Percentiles rank a stretch among this genome's conserved stretches.
Conservation (phyloP, 1,140 invertebrate species). For the Stenopsyche tienmushanensis region DNA sequence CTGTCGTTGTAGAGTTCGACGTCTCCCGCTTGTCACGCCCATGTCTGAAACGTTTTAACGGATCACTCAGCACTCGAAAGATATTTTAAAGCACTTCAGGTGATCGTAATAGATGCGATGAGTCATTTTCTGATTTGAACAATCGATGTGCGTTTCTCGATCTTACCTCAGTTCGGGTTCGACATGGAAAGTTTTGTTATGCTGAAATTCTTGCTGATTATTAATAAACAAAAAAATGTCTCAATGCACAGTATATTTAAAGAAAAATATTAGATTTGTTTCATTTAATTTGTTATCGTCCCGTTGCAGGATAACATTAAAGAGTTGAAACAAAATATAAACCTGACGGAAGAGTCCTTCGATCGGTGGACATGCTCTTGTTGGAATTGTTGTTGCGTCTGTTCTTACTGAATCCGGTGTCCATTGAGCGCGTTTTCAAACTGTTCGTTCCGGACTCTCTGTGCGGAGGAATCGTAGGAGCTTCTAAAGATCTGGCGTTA, state of each 20-base stretch:
- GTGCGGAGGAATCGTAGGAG: conserved; percentile 73
- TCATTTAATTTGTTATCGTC: too few relatives aligned
- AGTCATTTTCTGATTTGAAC: too few relatives aligned
- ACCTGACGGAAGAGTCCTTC: conserved; percentile 70
- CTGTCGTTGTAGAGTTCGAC: conserved; percentile 55
- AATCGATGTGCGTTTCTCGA: too few relatives aligned
- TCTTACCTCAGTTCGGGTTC: too few relatives aligned
- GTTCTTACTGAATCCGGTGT: conserved; percentile 69
- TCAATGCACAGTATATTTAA: too few relatives aligned
- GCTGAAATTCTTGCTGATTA: too few relatives aligned
- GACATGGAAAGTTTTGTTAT: too few relatives aligned
- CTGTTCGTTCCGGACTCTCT: conserved; percentile 65
- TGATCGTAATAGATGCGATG: too few relatives aligned
- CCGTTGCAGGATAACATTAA: too few relatives aligned
- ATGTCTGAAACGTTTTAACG: conserved; percentile 45
- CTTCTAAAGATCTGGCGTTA: conserved; percentile 58
- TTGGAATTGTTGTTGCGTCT: conserved; percentile 59
- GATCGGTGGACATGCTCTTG: conserved; percentile 60
- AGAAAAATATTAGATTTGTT: too few relatives aligned
- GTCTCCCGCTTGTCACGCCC: conserved; percentile 52
- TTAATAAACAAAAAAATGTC: too few relatives aligned
- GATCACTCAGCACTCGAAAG: background rate
- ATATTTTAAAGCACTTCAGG: background rate
- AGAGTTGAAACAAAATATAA: conserved; percentile 27
- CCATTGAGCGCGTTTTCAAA: conserved; percentile 78